phyloP scores from a whole-genome alignment of 2,113 vertebrate genomes.

The Limnothrissa miodon region DNA sequence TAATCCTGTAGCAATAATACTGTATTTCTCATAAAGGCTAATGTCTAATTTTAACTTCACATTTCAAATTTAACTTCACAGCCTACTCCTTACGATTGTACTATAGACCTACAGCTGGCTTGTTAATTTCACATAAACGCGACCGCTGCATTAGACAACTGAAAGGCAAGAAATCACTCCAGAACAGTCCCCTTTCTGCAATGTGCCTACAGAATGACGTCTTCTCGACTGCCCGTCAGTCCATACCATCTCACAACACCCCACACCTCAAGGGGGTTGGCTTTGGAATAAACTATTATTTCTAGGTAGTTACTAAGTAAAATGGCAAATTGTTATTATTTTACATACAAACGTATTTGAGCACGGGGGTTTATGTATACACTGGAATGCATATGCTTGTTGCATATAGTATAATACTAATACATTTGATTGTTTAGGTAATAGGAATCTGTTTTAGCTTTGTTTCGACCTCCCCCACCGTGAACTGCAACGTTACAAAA shows the following conservation, averaged over 20 bases:
- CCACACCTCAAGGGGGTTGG: neutral
- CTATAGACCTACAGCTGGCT: no score
- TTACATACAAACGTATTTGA: neutral
- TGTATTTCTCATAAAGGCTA: no score
- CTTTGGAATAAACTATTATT: slow-evolving; percentile 17
- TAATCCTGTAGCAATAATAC: no score
- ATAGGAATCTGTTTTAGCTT: neutral
- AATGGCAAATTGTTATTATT: neutral
- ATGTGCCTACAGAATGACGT: neutral
- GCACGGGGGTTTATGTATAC: neutral
- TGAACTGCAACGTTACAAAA: slow-evolving; percentile 52
- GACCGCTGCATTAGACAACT: neutral
- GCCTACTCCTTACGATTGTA: no score
- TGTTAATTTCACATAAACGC: no score
- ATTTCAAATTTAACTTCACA: no score
- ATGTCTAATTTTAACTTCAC: no score
- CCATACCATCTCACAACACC: neutral
- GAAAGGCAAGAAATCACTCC: neutral
- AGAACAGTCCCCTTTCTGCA: neutral
- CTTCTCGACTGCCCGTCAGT: neutral
- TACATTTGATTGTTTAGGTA: neutral
- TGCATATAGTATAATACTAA: neutral
- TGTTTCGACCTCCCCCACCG: slow-evolving; percentile 23
- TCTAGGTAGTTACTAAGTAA: neutral
- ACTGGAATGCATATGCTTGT: neutral